Percentiles rank a stretch among this genome's conserved stretches.
phyloP scores from a whole-genome alignment of 2,113 vertebrate species.

The Ageneiosus marmoratus region DNA sequence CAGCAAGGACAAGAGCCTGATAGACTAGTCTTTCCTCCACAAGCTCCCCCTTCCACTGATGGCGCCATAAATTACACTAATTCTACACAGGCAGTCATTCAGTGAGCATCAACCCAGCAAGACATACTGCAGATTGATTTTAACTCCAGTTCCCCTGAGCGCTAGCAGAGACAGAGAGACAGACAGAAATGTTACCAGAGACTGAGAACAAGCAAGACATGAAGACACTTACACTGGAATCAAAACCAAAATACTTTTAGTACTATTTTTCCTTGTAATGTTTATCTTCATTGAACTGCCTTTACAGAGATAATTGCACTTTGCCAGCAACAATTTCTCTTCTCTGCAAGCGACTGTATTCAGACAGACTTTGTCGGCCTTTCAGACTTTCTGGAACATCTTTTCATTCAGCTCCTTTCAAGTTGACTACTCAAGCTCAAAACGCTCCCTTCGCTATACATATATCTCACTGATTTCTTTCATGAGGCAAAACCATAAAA shows the following conservation, averaged over 20 bases:
- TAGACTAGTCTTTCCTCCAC: constrained; percentile 13
- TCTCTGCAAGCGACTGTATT: constrained; percentile 20
- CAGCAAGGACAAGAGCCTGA: not conserved
- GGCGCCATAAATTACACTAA: constrained; percentile 44
- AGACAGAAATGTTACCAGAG: not conserved
- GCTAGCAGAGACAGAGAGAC: constrained; percentile 7
- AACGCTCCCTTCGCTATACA: constrained; percentile 15
- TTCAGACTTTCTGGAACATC: constrained; percentile 37
- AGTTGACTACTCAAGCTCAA: constrained; percentile 24
- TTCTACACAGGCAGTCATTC: constrained; percentile 34
- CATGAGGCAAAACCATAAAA: not conserved
- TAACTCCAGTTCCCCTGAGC: constrained; percentile 50
- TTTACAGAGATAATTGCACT: constrained; percentile 54
- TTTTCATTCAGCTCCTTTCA: constrained; percentile 36
- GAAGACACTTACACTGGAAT: constrained; percentile 1
- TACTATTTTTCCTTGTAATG: constrained; percentile 25
- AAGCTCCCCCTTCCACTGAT: constrained; percentile 14
- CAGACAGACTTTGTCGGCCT: constrained; percentile 32
- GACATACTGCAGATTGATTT: constrained; percentile 52
- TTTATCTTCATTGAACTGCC: constrained; percentile 13
- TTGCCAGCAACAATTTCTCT: constrained; percentile 1
- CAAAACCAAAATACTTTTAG: constrained; percentile 34
- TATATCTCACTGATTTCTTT: constrained; percentile 21
- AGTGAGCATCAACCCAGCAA: constrained; percentile 28
- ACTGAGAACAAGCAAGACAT: constrained; percentile 16